Percentiles rank a stretch among this genome's conserved stretches.
Conservation (phyloP, 2,888 invertebrate species). For the Cheilosia urbana region DNA sequence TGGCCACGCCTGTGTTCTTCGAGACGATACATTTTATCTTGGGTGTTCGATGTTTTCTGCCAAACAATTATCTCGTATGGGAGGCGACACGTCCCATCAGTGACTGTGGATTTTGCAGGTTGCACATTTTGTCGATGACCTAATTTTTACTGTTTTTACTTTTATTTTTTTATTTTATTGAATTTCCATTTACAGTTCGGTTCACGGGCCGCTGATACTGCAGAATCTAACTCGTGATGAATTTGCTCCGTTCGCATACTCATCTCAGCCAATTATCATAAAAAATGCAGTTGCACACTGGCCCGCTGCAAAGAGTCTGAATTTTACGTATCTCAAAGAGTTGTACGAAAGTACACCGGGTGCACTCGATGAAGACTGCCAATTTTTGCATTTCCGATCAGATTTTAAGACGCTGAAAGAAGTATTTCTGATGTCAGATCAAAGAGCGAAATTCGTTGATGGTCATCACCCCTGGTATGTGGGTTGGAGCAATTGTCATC, state of each 20-base stretch:
- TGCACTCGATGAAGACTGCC: conserved; percentile 92
- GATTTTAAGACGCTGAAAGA: conserved; percentile 90
- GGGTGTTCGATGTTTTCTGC: conserved; percentile 90
- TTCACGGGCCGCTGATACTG: conserved; percentile 88
- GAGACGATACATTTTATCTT: conserved; percentile 83
- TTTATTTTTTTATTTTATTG: not conserved
- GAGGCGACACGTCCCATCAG: conserved; percentile 93
- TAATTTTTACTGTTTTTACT: not conserved
- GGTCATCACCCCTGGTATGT: conserved; percentile 93
- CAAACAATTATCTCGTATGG: conserved; percentile 93
- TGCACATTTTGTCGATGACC: conserved; percentile 25
- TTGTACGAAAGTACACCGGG: conserved; percentile 88
- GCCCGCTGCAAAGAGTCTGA: conserved; percentile 89
- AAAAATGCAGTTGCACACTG: conserved; percentile 90
- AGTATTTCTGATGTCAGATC: conserved; percentile 90
- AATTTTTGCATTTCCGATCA: conserved; percentile 94
- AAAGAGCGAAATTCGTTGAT: conserved; percentile 86
- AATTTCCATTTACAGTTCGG: conserved; percentile 82
- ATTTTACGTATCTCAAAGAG: conserved; percentile 88
- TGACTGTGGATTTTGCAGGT: conserved; percentile 90
- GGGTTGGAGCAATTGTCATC: conserved; percentile 96
- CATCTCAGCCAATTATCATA: conserved; percentile 91
- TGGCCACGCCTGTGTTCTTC: conserved; percentile 82
- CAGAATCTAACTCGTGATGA: conserved; percentile 88
- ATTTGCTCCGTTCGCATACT: conserved; percentile 90